phyloP scores from a whole-genome alignment of 1,140 invertebrate genomes.

The Calliopsis andreniformis region DNA sequence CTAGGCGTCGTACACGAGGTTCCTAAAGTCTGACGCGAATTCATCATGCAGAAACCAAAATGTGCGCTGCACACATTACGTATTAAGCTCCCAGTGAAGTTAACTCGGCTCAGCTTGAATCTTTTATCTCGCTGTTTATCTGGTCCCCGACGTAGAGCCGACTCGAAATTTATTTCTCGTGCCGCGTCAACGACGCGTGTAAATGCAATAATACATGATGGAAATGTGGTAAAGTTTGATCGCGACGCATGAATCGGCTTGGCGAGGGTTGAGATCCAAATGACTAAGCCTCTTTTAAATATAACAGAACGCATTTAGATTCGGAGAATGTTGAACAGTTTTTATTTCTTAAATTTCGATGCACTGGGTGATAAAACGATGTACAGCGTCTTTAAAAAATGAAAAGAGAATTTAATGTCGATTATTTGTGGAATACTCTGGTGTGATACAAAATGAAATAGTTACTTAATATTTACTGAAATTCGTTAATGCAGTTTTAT shows the following conservation, averaged over 20 bases:
- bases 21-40: too few species aligned
- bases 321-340: background rate
- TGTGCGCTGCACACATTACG: background rate
- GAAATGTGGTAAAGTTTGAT: background rate
- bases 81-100: too few species aligned
- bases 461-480: too few species aligned
- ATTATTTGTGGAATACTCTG: too few species aligned
- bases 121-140: background rate
- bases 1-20: background rate
- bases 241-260: background rate
- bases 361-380: too few species aligned
- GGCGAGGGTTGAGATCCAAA: background rate
- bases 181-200: too few species aligned
- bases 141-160: background rate
- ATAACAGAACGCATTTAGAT: background rate
- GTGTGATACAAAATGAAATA: too few species aligned
- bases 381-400: too few species aligned
- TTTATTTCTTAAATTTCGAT: background rate
- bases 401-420: too few species aligned
- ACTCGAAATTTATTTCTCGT: background rate
- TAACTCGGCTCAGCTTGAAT: too few species aligned
- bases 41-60: background rate
- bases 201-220: background rate
- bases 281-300: slow-evolving; percentile 17
- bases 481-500: too few species aligned